These are phyloP conservation scores for Lamproptera curius DNA, from an alignment of 2,888 invertebrate species.

Conservation along the genomic window DNA sequence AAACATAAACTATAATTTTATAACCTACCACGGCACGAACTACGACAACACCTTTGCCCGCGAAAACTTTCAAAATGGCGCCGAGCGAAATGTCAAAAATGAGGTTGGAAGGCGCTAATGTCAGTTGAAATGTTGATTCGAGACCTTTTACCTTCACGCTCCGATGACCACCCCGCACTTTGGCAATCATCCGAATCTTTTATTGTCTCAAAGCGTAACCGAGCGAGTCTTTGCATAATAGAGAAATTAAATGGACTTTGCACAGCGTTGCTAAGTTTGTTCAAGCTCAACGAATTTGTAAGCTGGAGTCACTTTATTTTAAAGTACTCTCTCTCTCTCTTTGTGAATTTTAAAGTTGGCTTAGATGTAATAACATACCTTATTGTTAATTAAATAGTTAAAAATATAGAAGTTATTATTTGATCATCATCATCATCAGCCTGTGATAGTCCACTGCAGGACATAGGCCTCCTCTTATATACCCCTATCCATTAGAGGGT, in stretches of 20 bases:
- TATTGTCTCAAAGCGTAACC: constrained; percentile 22
- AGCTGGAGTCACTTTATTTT: background rate
- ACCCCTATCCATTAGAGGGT: no score
- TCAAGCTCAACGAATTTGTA: background rate
- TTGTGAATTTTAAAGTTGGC: background rate
- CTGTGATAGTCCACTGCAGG: no score
- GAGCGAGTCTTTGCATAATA: constrained; percentile 25
- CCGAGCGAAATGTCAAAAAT: constrained; percentile 35
- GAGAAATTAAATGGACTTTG: constrained; percentile 10
- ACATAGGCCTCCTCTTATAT: no score
- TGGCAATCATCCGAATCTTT: constrained; percentile 17
- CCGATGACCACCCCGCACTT: constrained; percentile 28
- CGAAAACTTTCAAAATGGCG: constrained; percentile 30
- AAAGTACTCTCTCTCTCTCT: background rate
- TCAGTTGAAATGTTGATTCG: constrained; percentile 30
- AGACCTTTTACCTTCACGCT: constrained; percentile 27
- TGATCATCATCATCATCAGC: no score
- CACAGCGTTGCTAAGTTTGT: background rate
- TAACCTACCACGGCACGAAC: background rate
- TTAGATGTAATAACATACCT: no score
- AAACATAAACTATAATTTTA: no score
- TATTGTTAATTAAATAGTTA: no score
- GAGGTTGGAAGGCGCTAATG: constrained; percentile 25
- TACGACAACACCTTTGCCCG: constrained; percentile 9
- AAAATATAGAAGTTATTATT: no score